Conservation (phyloP, 2,797 vertebrate genomes). For the Tauraco hartlaubi region DNA sequence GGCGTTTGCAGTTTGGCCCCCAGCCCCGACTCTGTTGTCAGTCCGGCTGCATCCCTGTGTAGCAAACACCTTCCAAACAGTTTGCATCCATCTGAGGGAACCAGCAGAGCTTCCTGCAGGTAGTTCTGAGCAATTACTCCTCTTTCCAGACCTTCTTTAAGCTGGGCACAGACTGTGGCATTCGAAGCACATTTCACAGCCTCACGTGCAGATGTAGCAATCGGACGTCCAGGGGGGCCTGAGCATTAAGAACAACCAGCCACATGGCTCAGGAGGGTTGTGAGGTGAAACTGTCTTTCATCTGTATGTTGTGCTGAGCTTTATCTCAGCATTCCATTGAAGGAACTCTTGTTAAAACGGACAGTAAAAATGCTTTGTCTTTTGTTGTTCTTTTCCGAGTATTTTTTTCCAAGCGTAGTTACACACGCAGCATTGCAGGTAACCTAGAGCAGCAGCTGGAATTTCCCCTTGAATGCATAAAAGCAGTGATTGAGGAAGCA, state of each 20-base stretch:
- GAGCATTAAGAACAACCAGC: neutral
- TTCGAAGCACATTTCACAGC: neutral
- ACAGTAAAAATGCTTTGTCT: neutral
- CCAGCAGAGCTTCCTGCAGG: neutral
- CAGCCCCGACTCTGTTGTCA: neutral
- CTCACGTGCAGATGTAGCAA: neutral
- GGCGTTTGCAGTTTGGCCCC: neutral
- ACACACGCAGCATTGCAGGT: neutral
- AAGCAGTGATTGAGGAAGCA: neutral
- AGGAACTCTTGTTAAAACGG: neutral
- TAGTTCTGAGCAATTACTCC: neutral
- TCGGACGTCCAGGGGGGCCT: neutral
- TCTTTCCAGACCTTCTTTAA: neutral
- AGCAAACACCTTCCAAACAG: neutral
- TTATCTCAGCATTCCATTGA: neutral
- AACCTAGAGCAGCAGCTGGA: neutral
- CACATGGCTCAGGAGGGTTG: neutral
- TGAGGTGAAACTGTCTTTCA: neutral
- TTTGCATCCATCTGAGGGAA: neutral
- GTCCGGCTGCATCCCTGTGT: neutral
- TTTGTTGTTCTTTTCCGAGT: neutral
- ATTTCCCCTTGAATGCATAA: neutral
- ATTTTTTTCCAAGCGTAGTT: neutral
- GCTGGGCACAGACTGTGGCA: neutral
- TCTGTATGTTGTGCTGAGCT: neutral